These are phyloP conservation scores for Dryocosmus kuriphilus DNA, from an alignment of 2,888 invertebrate species.

Conservation along the genomic window DNA sequence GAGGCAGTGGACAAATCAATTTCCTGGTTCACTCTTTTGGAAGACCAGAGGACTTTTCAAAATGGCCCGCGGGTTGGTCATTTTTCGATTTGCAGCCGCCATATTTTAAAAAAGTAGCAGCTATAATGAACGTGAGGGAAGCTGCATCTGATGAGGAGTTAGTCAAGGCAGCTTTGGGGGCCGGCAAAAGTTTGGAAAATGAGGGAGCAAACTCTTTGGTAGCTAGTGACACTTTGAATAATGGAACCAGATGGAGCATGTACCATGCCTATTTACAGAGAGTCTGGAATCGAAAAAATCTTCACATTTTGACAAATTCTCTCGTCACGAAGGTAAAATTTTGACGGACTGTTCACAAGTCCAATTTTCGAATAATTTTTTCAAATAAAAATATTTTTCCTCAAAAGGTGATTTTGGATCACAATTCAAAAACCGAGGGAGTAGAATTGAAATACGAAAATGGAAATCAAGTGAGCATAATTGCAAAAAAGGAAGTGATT, in stretches of 20 bases:
- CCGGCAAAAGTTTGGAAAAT: constrained; percentile 76
- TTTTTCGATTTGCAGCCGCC: constrained; percentile 83
- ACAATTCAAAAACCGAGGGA: constrained; percentile 76
- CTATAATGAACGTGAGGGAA: constrained; percentile 75
- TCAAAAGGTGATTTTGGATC: constrained; percentile 52
- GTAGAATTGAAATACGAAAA: constrained; percentile 79
- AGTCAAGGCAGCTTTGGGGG: constrained; percentile 79
- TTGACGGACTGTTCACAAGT: not conserved
- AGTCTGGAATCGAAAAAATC: constrained; percentile 81
- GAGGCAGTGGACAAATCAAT: constrained; percentile 91
- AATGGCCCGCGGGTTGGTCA: constrained; percentile 88
- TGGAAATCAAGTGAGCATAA: constrained; percentile 78
- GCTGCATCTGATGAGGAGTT: constrained; percentile 76
- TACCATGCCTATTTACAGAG: constrained; percentile 85
- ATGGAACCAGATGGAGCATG: constrained; percentile 84
- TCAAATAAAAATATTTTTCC: not conserved
- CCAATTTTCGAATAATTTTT: not conserved
- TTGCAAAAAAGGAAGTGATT: constrained; percentile 85
- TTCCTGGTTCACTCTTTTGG: constrained; percentile 91
- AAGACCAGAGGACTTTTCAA: constrained; percentile 84
- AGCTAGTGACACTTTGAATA: constrained; percentile 80
- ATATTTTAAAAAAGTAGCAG: constrained; percentile 81
- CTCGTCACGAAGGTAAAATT: constrained; percentile 79
- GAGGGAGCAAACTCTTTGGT: constrained; percentile 78
- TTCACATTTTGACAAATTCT: constrained; percentile 83